These are phyloP conservation scores for Drosophila niveifrons DNA, from an alignment of 2,888 invertebrate species.

Conservation along the genomic window DNA sequence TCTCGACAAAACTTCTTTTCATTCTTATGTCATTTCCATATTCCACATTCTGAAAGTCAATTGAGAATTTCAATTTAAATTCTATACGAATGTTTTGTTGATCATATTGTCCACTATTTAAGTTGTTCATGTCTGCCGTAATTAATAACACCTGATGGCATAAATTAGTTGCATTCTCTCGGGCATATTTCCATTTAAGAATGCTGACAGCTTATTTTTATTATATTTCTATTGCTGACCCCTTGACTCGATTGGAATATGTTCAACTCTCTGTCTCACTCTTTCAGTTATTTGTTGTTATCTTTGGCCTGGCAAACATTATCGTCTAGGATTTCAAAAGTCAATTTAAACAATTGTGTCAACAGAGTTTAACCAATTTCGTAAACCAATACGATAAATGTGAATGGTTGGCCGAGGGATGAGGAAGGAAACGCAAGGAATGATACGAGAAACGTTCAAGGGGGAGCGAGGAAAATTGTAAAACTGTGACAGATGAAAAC, in stretches of 20 bases:
- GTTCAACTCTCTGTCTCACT: not conserved
- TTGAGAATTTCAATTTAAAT: too few species aligned
- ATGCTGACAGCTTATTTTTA: slow-evolving; percentile 1
- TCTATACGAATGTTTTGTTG: too few species aligned
- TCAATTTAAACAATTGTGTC: slow-evolving; percentile 78
- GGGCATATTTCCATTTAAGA: not conserved
- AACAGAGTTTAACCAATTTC: slow-evolving; percentile 77
- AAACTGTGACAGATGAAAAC: slow-evolving; percentile 60
- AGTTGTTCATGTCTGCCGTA: not conserved
- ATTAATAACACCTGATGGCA: slow-evolving; percentile 2
- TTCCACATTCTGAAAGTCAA: too few species aligned
- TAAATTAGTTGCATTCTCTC: not conserved
- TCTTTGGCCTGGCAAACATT: slow-evolving; percentile 43
- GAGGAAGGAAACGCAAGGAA: not conserved
- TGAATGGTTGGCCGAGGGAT: slow-evolving; percentile 34
- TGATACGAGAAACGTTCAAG: not conserved
- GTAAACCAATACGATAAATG: slow-evolving; percentile 72
- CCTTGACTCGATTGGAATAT: not conserved
- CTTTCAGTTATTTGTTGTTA: slow-evolving; percentile 27
- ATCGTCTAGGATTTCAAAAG: slow-evolving; percentile 66
- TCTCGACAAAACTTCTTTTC: too few species aligned
- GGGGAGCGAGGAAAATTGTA: slow-evolving; percentile 10
- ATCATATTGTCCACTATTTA: too few species aligned
- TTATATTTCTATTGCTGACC: slow-evolving; percentile 7
- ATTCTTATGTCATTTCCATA: too few species aligned